A percentile compares a stretch with the other conserved stretches of the same genome.
Conservation (phyloP, 2,113 vertebrate genomes). For the Cinclus cinclus region DNA sequence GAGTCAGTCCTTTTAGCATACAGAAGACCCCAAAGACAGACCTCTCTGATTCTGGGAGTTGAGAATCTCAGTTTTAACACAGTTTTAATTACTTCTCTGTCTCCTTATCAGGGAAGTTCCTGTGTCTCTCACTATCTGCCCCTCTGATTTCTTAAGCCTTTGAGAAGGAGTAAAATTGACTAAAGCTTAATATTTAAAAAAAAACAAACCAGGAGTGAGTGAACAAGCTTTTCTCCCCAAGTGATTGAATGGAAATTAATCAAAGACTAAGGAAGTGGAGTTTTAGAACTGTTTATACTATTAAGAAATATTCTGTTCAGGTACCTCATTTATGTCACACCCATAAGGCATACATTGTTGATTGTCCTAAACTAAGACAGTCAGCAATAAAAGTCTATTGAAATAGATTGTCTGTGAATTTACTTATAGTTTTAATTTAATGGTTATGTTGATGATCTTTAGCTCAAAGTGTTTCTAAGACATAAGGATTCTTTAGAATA, state of each 20-base stretch:
- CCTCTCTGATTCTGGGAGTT: not conserved
- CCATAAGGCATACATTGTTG: not conserved
- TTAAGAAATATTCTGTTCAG: not conserved
- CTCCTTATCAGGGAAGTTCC: not conserved
- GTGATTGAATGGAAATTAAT: not conserved
- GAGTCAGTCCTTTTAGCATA: not conserved
- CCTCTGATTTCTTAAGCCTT: not conserved
- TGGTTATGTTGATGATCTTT: rapidly evolving
- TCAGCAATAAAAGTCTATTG: not conserved
- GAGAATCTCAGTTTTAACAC: not conserved
- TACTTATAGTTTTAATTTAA: not conserved
- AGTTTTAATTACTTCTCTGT: not conserved
- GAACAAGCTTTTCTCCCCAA: not conserved
- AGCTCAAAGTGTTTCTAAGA: not conserved
- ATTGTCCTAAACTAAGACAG: not conserved
- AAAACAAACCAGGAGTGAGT: not conserved
- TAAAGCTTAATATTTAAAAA: not conserved
- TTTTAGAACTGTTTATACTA: not conserved
- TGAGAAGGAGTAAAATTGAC: not conserved
- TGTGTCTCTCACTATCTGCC: not conserved
- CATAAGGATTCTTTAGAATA: not conserved
- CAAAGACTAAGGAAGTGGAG: not conserved
- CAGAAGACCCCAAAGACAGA: not conserved
- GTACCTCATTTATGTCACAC: not conserved
- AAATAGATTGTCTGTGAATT: not conserved